Evolutionary conservation across 2,797 vertebrate genomes (phyloP).

Genomic region (Tapirus indicus): DNA sequence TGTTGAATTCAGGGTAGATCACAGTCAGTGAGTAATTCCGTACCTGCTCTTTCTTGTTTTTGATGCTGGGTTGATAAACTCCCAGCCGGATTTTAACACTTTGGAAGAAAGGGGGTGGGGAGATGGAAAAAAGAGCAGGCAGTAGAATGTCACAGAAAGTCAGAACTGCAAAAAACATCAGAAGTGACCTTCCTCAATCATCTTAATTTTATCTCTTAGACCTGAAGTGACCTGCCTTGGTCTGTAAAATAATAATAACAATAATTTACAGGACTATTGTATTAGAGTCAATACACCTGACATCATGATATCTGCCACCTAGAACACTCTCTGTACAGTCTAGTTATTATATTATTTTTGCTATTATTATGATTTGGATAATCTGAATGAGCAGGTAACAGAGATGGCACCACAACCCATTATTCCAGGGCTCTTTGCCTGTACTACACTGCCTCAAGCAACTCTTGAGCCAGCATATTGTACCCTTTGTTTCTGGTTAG

Average conservation of each 20-base stretch:
- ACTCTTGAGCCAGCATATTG: background rate
- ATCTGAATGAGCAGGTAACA: background rate
- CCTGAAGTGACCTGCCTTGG: background rate
- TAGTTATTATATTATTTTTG: background rate
- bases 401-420: background rate
- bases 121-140: background rate
- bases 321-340: background rate
- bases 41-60: constrained; percentile 60
- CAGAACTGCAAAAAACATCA: background rate
- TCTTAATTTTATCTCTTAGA: constrained; percentile 26
- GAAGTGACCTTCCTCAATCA: background rate
- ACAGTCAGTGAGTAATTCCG: constrained; percentile 4
- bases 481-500: background rate
- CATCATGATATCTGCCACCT: background rate
- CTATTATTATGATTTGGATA: background rate
- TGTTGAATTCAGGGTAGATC: constrained; percentile 59
- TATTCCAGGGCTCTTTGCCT: background rate
- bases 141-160: background rate
- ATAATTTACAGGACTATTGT: background rate
- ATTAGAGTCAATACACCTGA: background rate
- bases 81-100: constrained; percentile 71
- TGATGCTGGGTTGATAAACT: constrained; percentile 66
- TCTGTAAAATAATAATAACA: background rate
- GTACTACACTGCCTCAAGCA: background rate
- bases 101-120: background rate